Evolutionary conservation across 2,113 vertebrate genomes (phyloP).

Genomic region (Sapajus apella): DNA sequence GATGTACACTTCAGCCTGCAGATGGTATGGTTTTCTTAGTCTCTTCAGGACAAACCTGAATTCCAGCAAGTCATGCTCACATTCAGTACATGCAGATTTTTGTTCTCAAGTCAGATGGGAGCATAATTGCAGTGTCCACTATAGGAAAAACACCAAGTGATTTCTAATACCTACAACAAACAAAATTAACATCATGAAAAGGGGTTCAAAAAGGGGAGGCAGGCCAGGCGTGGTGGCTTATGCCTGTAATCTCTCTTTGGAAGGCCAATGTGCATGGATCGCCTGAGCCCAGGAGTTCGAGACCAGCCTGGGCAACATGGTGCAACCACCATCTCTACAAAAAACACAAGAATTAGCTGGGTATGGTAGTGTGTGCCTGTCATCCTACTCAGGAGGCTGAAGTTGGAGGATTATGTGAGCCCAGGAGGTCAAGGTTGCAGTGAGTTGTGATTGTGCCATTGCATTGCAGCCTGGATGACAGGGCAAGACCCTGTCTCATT

Average conservation of each 20-base stretch:
- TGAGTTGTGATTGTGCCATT: neutral
- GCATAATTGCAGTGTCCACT: neutral
- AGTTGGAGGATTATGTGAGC: neutral
- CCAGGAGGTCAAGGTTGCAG: neutral
- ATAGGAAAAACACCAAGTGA: neutral
- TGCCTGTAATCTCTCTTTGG: neutral
- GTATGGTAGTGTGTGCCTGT: neutral
- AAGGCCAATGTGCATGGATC: neutral
- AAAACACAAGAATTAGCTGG: neutral
- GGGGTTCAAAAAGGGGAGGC: neutral
- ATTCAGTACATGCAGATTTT: neutral
- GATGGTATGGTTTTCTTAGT: neutral
- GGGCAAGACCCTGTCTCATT: neutral
- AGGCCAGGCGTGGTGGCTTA: neutral
- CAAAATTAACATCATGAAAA: neutral
- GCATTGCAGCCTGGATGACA: neutral
- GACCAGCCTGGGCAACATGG: neutral
- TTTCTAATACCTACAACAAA: neutral
- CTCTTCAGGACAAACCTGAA: neutral
- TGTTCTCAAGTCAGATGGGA: neutral
- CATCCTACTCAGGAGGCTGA: neutral
- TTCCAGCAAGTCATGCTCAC: neutral
- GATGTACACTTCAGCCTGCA: neutral
- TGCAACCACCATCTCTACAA: neutral
- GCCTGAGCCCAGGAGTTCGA: neutral